Evolutionary conservation across 1,140 invertebrate species (phyloP).

Genomic region (Coelopa frigida): DNA sequence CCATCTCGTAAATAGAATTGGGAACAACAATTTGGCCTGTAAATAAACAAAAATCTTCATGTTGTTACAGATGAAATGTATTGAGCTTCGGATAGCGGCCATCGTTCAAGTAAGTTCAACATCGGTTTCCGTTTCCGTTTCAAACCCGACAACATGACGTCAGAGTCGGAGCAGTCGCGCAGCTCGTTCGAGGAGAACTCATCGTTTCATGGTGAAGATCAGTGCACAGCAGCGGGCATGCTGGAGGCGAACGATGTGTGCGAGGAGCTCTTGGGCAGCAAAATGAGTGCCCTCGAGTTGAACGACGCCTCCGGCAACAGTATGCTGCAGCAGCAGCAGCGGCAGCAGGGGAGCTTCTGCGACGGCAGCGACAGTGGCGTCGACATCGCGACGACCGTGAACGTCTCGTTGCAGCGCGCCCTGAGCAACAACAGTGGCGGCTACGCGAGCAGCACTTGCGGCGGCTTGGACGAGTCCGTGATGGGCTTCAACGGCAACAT

Average conservation of each 20-base stretch:
- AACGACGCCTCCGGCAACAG: slow-evolving; percentile 12
- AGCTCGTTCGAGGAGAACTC: too few relatives aligned
- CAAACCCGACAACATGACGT: too few relatives aligned
- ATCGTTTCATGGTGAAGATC: too few relatives aligned
- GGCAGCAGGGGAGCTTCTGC: slow-evolving; percentile 25
- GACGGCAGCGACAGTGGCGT: slow-evolving; percentile 74
- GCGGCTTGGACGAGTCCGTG: slow-evolving; percentile 42
- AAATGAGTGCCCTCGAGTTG: slow-evolving; percentile 32
- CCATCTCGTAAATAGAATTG: too few relatives aligned
- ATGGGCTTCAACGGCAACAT: slow-evolving; percentile 37
- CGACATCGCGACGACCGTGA: slow-evolving; percentile 54
- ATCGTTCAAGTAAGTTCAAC: too few relatives aligned
- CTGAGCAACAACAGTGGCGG: slow-evolving; percentile 53
- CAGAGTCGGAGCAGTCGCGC: too few relatives aligned
- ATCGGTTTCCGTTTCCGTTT: too few relatives aligned
- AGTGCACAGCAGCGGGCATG: too few relatives aligned
- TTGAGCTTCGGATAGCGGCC: too few relatives aligned
- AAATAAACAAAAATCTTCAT: too few relatives aligned
- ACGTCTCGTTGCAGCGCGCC: slow-evolving; percentile 42
- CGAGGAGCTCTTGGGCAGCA: slow-evolving; percentile 19
- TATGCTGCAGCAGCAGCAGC: slow-evolving; percentile 1
- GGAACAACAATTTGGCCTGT: too few relatives aligned
- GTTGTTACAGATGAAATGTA: too few relatives aligned
- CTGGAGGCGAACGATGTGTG: slow-evolving; percentile 10
- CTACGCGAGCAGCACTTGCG: slow-evolving; percentile 56